phyloP scores from a whole-genome alignment of 2,797 vertebrate species.

The Onychomys arenicola region DNA sequence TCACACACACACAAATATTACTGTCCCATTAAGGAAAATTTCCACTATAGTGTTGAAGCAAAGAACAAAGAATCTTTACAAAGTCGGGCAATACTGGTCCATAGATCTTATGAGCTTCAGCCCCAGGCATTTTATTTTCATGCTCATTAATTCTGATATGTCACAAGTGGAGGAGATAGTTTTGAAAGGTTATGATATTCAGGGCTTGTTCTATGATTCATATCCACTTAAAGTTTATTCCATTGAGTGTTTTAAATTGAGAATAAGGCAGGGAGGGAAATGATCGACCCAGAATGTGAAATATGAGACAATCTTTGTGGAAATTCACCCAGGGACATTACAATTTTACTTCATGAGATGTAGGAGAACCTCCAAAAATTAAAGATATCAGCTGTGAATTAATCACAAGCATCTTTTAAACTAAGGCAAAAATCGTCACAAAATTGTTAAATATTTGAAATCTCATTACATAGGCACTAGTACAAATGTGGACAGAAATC shows the following conservation, averaged over 20 bases:
- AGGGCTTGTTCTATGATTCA: conserved; percentile 59
- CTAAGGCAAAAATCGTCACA: background rate
- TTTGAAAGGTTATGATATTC: conserved; percentile 75
- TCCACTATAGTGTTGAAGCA: background rate
- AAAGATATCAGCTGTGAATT: conserved; percentile 33
- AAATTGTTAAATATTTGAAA: conserved; percentile 61
- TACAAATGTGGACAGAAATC: background rate
- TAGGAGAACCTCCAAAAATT: background rate
- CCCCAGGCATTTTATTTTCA: conserved; percentile 68
- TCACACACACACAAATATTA: background rate
- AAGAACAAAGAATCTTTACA: background rate
- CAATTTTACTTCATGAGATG: conserved; percentile 44
- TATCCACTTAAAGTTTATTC: conserved; percentile 59
- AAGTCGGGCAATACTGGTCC: background rate
- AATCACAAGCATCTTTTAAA: conserved; percentile 5
- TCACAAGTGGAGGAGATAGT: conserved; percentile 56
- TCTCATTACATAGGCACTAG: background rate
- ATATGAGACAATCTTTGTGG: background rate
- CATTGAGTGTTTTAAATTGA: conserved; percentile 55
- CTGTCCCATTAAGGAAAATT: background rate
- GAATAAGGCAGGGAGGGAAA: background rate
- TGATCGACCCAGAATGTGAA: background rate
- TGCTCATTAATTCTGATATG: conserved; percentile 75
- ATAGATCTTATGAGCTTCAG: conserved; percentile 20
- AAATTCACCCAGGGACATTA: background rate